Base-by-base conservation (phyloP, 2,113 vertebrate genomes). In the Peromyscus leucopus region DNA sequence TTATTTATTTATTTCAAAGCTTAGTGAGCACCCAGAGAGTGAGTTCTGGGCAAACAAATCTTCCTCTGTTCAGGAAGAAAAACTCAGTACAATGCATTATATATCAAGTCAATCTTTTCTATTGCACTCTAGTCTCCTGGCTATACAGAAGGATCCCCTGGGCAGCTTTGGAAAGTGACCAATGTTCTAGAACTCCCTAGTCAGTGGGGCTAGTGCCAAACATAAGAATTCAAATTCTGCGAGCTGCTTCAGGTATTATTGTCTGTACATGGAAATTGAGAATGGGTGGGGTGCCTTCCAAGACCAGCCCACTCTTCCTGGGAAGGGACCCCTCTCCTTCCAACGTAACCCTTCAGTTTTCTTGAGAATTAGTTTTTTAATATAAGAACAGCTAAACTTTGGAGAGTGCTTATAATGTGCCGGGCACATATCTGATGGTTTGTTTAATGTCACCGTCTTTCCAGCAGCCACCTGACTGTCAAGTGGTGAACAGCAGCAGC, bases 331-430 rank as follows among this genome's bases (percentile, higher is more conserved):
- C 8, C 2, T 2, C 65, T 63, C 89, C 82, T 72, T 79, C 48
- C 21, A 46, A 59, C 21, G 82, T 28, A 21, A 22, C 31, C 39
- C 80, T 51, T 67, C 7, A 39, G 28, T 76, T 89, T 89, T 57
- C 76, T 97, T 89, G 90, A n/a, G 36, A 76, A 72, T 72, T 75
- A 65, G 76, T 48, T 85, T 42, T n/a, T 59, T 72, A 85, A 36
- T 39, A 51, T n/a, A 9, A 36, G 12, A 67, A 74, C 3, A 78
- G 65, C n/a, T 48, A 80, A 46, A 36, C 51, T 95, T 95, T 74
- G 69, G 7, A 2, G n/a, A 36, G n/a, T n/a, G 21, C 11, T 91
- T 63, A 28, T 16, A 76, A 4, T 2, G 15, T 72, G 36, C 33
- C 36, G 31, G 42, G 51, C 21, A 4, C 22, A 39, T 17, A 31